Base-by-base conservation (phyloP, 2,888 invertebrate species). In the Heteropelma amictum region DNA sequence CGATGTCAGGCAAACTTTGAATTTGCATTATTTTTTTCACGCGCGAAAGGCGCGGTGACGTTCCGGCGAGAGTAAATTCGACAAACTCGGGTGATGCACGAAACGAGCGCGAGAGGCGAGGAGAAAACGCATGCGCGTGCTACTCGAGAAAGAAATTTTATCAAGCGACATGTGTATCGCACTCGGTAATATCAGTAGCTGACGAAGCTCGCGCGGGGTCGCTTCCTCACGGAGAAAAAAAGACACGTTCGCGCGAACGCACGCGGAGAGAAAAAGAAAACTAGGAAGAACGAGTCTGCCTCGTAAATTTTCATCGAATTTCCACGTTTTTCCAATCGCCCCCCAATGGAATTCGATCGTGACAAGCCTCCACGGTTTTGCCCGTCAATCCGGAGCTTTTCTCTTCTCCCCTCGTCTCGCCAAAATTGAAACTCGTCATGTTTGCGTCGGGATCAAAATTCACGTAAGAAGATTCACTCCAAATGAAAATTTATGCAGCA, bases 141-240 rank as follows among this genome's bases (percentile, higher is more conserved):
- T 21, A 45, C 5, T 51, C 30, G n/a, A 28, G 23, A 23, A 47
- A 21, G n/a, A 51, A 68, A 51, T 61, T 71, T 65, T 56, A 72
- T 74, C 76, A 69, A 65, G 51, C 61, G 65, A 70, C 47, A 61
- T 54, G 74, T 72, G 76, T 75, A 69, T 67, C 40, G 60, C 38
- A 53, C 58, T 67, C 54, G 51, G 71, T 70, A 71, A 76, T 85
- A 85, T 86, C 84, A 86, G 86, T 86, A 72, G 78, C 79, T 74
- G 84, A 83, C 79, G 83, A 81, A 60, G 83, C 81, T 79, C 75
- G 76, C 81, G 79, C 76, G 80, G 72, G 84, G 77, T 76, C 80
- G 75, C 73, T 68, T 79, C 81, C 72, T 47, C 28, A 42, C 10
- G 19, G 30, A 19, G 42, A 40, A 40, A 19, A 14, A 40, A 17